phyloP scores from a whole-genome alignment of 64 coral and sea anemone species.

The Porites lutea region DNA sequence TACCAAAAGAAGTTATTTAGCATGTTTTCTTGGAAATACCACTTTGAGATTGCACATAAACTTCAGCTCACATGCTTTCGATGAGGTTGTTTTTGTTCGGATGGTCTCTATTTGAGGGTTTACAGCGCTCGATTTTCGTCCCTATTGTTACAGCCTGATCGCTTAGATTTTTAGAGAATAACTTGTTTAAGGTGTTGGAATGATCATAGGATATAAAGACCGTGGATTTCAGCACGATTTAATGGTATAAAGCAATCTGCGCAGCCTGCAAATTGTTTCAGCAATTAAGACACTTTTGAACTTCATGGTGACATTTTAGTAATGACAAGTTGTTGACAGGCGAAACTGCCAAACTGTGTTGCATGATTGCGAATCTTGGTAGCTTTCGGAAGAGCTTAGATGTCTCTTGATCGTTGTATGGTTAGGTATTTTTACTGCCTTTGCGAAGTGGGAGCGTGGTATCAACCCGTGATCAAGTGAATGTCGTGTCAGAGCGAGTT shows the following conservation, averaged over 20 bases:
- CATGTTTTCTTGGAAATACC: neutral
- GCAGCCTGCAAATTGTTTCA: no score
- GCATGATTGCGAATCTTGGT: no score
- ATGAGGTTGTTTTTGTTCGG: constrained; percentile 2
- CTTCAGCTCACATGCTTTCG: neutral
- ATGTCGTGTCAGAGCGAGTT: neutral
- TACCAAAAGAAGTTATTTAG: neutral
- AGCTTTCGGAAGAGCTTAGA: no score
- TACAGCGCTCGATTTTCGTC: neutral
- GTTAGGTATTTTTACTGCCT: no score
- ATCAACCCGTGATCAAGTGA: neutral
- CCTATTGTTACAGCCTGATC: no score
- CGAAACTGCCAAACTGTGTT: no score
- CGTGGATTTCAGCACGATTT: neutral
- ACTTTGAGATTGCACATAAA: neutral
- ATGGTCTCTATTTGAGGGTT: neutral
- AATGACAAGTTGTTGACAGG: no score
- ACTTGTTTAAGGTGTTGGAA: no score
- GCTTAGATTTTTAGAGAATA: no score
- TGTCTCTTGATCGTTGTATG: no score
- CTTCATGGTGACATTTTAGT: no score
- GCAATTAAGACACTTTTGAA: no score
- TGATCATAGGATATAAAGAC: neutral
- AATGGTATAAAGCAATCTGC: neutral
- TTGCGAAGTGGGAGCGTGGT: neutral